A percentile compares a stretch with the other conserved stretches of the same genome.
Evolutionary conservation across 53 echinoderm and acorn worm genomes (phyloP).

Genomic region (Henricia sp.): DNA sequence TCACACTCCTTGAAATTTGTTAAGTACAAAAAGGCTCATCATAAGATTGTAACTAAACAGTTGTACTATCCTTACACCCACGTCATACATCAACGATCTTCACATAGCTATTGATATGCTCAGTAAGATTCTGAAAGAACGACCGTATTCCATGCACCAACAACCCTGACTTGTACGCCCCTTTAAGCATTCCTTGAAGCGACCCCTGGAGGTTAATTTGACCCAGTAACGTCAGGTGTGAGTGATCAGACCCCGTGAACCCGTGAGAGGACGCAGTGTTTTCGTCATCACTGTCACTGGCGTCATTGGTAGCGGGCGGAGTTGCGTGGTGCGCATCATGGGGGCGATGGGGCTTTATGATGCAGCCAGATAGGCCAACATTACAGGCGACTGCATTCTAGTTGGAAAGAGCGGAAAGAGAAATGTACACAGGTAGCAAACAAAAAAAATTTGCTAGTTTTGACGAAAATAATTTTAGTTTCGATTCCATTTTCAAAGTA

Average conservation of each 20-base stretch:
- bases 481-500: too few relatives aligned
- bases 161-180: slow-evolving; percentile 59
- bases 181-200: slow-evolving; percentile 51
- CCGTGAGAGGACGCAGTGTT: too few relatives aligned
- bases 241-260: slow-evolving; percentile 2
- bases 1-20: too few relatives aligned
- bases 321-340: neutral
- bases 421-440: too few relatives aligned
- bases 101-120: slow-evolving; percentile 61
- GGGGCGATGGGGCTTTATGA: slow-evolving; percentile 10
- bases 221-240: slow-evolving; percentile 49
- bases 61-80: neutral
- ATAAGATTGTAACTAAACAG: too few relatives aligned
- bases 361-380: slow-evolving; percentile 47
- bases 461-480: too few relatives aligned
- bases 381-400: slow-evolving; percentile 34
- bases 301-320: neutral
- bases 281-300: slow-evolving; percentile 33
- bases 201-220: slow-evolving; percentile 64
- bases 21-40: too few relatives aligned
- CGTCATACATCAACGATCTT: slow-evolving; percentile 59
- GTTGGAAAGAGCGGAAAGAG: neutral
- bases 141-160: slow-evolving; percentile 54
- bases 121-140: slow-evolving; percentile 47
- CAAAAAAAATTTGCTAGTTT: too few relatives aligned